Evolutionary conservation across 2,113 vertebrate genomes (phyloP), one percentile per base, ranked within the genome.

Genomic region (Pedionomus torquatus): DNA sequence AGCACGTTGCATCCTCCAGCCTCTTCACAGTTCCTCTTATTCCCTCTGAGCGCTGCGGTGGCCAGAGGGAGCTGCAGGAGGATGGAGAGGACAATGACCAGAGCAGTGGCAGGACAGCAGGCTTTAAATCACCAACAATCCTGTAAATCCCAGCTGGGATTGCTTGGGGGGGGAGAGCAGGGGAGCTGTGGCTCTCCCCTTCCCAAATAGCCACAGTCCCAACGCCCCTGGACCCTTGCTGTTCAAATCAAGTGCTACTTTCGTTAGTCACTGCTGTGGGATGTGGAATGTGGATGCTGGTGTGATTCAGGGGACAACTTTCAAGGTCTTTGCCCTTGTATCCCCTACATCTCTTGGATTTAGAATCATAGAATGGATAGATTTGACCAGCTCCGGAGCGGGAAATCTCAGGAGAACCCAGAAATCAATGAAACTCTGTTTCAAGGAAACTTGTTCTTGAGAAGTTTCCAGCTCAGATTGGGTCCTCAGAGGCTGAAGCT

Each of bases 31-130:
- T 28, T 25, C n/a, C 69, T 63, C 0, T 1, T 17, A 5, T 46
- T 18, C 57, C 23, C 31, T 26, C 37, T 16, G 49, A 35, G 54
- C 1, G 0, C 28, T 17, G 49, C 2, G 0, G 28, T 16, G 49
- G 15, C 71, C 30, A 17, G 48, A 37, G 35, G 33, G 28, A 82
- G 24, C n/a, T 46, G 77, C 16, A 31, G 44, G 49, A 66, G 60
- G 30, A 14, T 17, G 5, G 26, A 24, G 48, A 46, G 21, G 41
- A 31, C 0, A 2, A 24, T 7, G 26, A 20, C 20, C 0, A 0
- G 1, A 61, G 41, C 58, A 31, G 11, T 16, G 37, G 68, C 54
- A 80, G 54, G 66, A 9, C n/a, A 13, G 63, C 21, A 46, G 35
- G 28, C 41, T 51, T 61, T 61, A 46, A 81, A 46, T 46, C 72